phyloP scores from a whole-genome alignment of 30 jellyfish, hydroid and myxozoan genomes.

The Aurelia sp. region DNA sequence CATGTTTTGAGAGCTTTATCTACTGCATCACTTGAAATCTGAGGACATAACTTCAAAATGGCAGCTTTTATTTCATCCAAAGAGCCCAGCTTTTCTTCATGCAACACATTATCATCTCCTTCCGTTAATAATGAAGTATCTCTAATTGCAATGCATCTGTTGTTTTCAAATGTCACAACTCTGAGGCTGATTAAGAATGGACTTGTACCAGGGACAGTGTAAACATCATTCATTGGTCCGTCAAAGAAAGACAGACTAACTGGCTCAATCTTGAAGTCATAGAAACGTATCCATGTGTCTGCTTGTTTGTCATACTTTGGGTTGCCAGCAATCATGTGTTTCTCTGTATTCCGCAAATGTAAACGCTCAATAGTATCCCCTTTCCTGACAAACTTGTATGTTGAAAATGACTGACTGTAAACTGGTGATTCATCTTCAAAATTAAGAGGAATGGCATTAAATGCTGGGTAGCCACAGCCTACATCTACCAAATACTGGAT shows the following conservation, averaged over 20 bases:
- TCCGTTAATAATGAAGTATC: background rate
- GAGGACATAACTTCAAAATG: background rate
- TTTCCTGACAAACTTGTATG: background rate
- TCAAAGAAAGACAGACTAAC: constrained; percentile 9
- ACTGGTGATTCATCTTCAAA: constrained; percentile 12
- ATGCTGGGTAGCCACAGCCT: constrained; percentile 32
- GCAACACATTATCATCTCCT: background rate
- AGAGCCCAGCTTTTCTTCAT: constrained; percentile 1
- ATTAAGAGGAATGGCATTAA: constrained; percentile 11
- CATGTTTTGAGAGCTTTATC: background rate
- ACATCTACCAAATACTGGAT: constrained; percentile 2
- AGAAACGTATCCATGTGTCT: background rate
- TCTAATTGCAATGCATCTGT: background rate
- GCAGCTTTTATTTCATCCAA: background rate
- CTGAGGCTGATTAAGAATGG: constrained; percentile 18
- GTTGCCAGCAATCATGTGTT: no score
- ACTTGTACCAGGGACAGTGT: constrained; percentile 11
- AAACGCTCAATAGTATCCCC: constrained; percentile 6
- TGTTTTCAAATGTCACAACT: background rate
- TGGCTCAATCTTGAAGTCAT: constrained; percentile 4
- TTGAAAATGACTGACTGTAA: constrained; percentile 1
- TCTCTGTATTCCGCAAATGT: background rate
- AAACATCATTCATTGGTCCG: background rate
- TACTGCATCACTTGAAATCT: background rate
- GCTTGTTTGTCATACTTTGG: no score